A percentile compares a stretch with the other conserved stretches of the same genome.
Evolutionary conservation across 2,113 vertebrate species (phyloP).

Genomic region (Malurus melanocephalus): DNA sequence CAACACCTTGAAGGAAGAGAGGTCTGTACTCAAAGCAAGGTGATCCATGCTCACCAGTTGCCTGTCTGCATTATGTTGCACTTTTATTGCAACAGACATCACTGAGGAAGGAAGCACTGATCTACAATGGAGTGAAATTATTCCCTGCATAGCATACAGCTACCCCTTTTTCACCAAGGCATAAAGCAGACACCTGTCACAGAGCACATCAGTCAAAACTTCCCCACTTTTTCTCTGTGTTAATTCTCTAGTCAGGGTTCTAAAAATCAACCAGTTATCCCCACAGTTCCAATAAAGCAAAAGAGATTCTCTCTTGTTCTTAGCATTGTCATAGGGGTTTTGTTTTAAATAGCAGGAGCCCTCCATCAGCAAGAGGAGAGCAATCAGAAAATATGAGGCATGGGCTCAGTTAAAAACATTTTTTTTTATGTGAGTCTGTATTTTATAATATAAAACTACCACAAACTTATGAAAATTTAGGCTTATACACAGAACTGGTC

Average conservation of each 20-base stretch:
- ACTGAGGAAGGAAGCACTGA: background rate
- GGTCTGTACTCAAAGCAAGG: background rate
- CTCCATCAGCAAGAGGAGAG: background rate
- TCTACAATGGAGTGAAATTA: background rate
- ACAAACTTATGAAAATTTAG: background rate
- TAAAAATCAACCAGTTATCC: background rate
- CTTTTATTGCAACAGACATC: background rate
- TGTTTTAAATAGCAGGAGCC: background rate
- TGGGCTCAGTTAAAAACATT: background rate
- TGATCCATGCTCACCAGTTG: background rate
- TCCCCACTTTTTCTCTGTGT: background rate
- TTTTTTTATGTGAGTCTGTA: background rate
- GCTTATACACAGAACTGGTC: background rate
- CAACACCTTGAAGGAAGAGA: rapidly evolving
- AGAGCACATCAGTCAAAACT: background rate
- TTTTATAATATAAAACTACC: background rate
- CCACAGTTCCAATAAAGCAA: background rate
- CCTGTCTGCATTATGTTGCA: rapidly evolving
- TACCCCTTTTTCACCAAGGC: rapidly evolving
- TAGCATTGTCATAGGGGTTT: background rate
- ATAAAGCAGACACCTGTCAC: rapidly evolving
- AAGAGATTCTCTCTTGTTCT: background rate
- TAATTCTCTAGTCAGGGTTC: background rate
- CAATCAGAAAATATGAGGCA: background rate
- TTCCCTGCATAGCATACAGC: background rate